Evolutionary conservation across 23 tunicate genomes (phyloP).

Genomic region (Diplosoma virens): DNA sequence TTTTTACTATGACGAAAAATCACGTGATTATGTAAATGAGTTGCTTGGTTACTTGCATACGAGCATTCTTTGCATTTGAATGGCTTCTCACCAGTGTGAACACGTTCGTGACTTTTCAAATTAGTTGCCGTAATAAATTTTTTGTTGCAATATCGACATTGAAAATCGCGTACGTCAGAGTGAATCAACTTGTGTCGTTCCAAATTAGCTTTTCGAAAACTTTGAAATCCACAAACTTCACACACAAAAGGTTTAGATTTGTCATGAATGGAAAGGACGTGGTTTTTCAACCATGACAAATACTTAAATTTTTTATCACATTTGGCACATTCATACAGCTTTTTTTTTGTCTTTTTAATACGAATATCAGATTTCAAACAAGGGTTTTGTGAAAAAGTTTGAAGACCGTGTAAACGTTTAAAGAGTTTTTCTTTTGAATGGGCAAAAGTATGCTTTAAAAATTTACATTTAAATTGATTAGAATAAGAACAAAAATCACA

Average conservation of each 20-base stretch:
- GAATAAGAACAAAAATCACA: slow-evolving; percentile 44
- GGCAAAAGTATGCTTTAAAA: slow-evolving; percentile 17
- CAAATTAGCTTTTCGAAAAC: slow-evolving; percentile 10
- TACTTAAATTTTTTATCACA: slow-evolving; percentile 48
- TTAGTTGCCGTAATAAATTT: slow-evolving; percentile 7
- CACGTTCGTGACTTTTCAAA: slow-evolving; percentile 20
- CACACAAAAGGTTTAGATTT: slow-evolving; percentile 36
- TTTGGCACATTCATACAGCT: slow-evolving; percentile 19
- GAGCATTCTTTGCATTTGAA: slow-evolving; percentile 32
- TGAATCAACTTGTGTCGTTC: slow-evolving; percentile 38
- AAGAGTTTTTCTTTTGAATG: slow-evolving; percentile 33
- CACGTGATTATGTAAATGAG: slow-evolving; percentile 12
- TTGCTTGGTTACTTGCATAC: slow-evolving; percentile 6
- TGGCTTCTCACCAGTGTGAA: slow-evolving; percentile 31
- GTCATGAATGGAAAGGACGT: slow-evolving; percentile 46
- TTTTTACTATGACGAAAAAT: slow-evolving; percentile 26
- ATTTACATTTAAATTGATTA: neutral
- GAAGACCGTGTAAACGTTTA: slow-evolving; percentile 29
- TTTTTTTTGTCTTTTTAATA: slow-evolving; percentile 30
- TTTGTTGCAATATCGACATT: slow-evolving; percentile 36
- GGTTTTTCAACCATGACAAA: slow-evolving; percentile 7
- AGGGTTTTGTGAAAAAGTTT: slow-evolving; percentile 7
- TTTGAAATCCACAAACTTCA: slow-evolving; percentile 28
- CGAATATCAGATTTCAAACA: slow-evolving; percentile 30
- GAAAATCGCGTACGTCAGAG: slow-evolving; percentile 36